Percentiles rank a stretch among this genome's conserved stretches.
Conservation (phyloP, 64 coral and sea anemone species). For the Platygyra sinensis region DNA sequence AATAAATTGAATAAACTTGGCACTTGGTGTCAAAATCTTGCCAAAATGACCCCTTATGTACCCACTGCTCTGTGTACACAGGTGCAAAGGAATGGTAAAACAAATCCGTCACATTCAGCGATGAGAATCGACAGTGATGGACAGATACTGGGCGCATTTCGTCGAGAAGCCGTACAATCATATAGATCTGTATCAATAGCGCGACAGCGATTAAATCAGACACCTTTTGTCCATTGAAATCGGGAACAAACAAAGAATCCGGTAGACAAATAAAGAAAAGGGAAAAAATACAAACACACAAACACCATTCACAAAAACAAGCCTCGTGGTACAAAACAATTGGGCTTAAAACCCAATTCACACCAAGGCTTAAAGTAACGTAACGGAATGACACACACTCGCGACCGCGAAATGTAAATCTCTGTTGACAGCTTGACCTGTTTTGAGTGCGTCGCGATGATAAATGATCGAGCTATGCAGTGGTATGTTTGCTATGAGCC, state of each 20-base stretch:
- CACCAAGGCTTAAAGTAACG: not conserved
- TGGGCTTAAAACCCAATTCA: not conserved
- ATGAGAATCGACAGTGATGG: not conserved
- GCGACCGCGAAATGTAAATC: constrained; percentile 20
- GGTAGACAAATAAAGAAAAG: constrained; percentile 14
- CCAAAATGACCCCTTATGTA: constrained; percentile 16
- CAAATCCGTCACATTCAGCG: not conserved
- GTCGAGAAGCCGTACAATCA: constrained; percentile 28
- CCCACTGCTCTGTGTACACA: not conserved
- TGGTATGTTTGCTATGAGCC: constrained; percentile 33
- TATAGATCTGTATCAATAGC: constrained; percentile 22
- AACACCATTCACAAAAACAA: constrained; percentile 17
- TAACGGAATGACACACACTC: not conserved
- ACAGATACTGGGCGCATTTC: not conserved
- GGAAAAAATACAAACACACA: not conserved
- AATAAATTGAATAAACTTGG: constrained; percentile 53
- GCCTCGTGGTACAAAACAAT: constrained; percentile 1
- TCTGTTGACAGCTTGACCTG: constrained; percentile 38
- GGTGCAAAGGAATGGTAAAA: not conserved
- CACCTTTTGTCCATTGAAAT: constrained; percentile 44
- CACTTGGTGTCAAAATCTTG: constrained; percentile 8
- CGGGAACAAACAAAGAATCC: constrained; percentile 42
- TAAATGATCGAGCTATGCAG: constrained; percentile 22
- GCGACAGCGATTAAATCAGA: constrained; percentile 17
- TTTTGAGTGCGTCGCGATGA: not conserved